These are phyloP conservation scores for Heliconius ethilla DNA, from an alignment of 2,888 invertebrate species.

Conservation along the genomic window DNA sequence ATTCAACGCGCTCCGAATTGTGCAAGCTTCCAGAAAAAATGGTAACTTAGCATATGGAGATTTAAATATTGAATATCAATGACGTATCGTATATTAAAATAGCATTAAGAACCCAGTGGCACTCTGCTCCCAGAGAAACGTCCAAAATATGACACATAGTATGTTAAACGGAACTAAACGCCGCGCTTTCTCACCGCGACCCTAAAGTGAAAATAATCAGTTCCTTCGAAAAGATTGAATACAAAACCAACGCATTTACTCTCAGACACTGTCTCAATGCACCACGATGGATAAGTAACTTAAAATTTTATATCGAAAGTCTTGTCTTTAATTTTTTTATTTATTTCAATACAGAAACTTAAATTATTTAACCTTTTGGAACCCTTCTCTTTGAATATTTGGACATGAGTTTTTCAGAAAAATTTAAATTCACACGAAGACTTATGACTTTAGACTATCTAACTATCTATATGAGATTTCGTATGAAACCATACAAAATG, in stretches of 20 bases:
- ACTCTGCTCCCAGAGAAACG: too few relatives aligned
- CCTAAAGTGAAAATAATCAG: neutral
- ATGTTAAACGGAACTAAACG: neutral
- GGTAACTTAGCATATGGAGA: neutral
- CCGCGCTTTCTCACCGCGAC: neutral
- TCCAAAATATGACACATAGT: neutral
- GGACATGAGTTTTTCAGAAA: neutral
- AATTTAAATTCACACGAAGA: neutral
- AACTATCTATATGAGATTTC: too few relatives aligned
- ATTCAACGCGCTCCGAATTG: conserved; percentile 40
- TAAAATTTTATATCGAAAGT: neutral
- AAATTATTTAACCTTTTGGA: neutral
- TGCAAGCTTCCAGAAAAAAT: conserved; percentile 15
- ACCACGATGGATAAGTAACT: neutral
- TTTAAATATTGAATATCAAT: conserved; percentile 4
- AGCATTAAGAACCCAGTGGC: neutral
- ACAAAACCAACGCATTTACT: too few relatives aligned
- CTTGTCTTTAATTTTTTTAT: neutral
- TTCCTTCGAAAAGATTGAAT: too few relatives aligned
- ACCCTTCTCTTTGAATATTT: neutral
- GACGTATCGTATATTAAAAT: neutral
- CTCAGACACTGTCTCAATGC: too few relatives aligned
- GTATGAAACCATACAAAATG: neutral
- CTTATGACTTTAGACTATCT: too few relatives aligned
- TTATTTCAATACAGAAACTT: neutral